Evolutionary conservation across 2,113 vertebrate species (phyloP).

Genomic region (Triplophysa siluroides): DNA sequence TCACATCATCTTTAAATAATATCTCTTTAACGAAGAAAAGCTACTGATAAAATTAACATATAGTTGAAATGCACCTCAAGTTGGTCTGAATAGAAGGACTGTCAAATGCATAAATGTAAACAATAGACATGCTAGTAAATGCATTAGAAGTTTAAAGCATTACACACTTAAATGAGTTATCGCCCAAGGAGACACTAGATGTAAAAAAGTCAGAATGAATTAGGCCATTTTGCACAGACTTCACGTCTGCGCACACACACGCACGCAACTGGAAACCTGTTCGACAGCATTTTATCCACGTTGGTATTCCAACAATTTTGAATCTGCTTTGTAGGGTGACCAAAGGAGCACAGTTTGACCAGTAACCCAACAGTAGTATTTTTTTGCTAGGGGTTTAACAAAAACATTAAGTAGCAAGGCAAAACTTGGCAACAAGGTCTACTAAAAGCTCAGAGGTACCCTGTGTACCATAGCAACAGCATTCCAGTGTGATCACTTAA

Average conservation of each 20-base stretch:
- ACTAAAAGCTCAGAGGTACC: neutral
- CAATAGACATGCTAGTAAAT: too few species aligned
- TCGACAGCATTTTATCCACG: constrained; percentile 46
- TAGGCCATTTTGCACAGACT: neutral
- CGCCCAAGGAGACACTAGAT: too few species aligned
- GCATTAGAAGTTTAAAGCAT: neutral
- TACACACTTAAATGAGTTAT: neutral
- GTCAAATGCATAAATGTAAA: too few species aligned
- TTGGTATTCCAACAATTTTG: constrained; percentile 59
- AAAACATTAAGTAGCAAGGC: neutral
- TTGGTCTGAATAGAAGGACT: too few species aligned
- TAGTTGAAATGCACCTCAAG: too few species aligned
- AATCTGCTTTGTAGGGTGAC: constrained; percentile 19
- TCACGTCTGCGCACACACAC: neutral
- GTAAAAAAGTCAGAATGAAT: neutral
- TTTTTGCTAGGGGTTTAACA: neutral
- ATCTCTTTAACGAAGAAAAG: neutral
- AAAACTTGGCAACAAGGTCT: neutral
- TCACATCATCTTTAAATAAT: neutral
- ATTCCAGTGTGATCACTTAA: constrained; percentile 68
- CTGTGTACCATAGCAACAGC: constrained; percentile 61
- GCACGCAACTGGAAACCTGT: constrained; percentile 54
- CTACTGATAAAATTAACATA: neutral
- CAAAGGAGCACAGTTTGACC: constrained; percentile 1
- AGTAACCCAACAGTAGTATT: neutral